These are phyloP conservation scores for Zoanthus sansibaricus DNA, from an alignment of 92 coral and sea anemone species.

Conservation along the genomic window DNA sequence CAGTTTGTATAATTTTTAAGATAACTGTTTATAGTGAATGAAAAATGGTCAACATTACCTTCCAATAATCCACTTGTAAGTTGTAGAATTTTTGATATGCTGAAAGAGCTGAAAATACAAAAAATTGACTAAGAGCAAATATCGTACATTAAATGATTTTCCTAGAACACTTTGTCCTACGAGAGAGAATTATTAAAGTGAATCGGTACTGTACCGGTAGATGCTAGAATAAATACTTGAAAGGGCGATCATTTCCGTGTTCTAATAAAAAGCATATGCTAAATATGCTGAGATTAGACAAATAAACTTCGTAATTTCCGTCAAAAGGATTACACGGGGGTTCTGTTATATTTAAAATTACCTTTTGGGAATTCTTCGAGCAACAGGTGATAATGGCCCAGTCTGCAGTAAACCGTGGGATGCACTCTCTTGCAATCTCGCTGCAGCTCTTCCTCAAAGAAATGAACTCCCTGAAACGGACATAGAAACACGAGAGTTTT, in stretches of 20 bases:
- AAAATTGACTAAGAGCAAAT: constrained; percentile 5
- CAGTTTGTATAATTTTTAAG: not conserved
- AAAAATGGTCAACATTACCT: constrained; percentile 61
- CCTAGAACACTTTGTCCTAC: not conserved
- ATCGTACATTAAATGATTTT: not conserved
- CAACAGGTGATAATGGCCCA: constrained; percentile 97
- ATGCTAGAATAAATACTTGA: not conserved
- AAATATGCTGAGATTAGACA: constrained; percentile 30
- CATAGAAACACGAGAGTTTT: not conserved
- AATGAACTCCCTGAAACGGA: constrained; percentile 82
- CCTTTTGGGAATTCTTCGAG: constrained; percentile 98
- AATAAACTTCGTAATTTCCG: constrained; percentile 30
- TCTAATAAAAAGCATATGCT: constrained; percentile 11
- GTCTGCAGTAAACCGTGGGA: constrained; percentile 91
- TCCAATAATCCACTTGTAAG: constrained; percentile 94
- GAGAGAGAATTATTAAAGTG: not conserved
- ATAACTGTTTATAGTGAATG: not conserved
- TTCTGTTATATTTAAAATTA: constrained; percentile 45
- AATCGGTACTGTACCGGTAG: not conserved
- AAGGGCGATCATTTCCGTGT: constrained; percentile 28
- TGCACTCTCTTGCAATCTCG: constrained; percentile 79
- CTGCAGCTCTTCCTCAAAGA: constrained; percentile 82
- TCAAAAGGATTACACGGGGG: constrained; percentile 18
- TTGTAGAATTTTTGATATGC: constrained; percentile 98
- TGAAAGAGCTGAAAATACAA: constrained; percentile 81